Base-by-base conservation (phyloP, 1,140 invertebrate species). In the Idris sp. region DNA sequence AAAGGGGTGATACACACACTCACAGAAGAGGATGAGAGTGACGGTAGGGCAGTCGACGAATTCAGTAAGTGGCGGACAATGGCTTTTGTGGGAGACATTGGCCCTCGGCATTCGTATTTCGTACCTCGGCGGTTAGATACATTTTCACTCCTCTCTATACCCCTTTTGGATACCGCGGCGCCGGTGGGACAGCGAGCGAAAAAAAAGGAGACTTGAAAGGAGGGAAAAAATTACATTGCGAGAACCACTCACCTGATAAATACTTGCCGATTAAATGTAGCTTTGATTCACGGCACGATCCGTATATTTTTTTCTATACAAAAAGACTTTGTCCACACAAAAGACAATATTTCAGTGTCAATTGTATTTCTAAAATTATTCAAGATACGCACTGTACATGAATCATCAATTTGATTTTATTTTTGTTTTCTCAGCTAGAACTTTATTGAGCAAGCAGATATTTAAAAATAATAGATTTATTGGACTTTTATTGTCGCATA, bases 51-150 rank as follows among this genome's bases (percentile, higher is more conserved):
- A 65, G 74, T 80, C 81, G 81, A 79, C 81, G 84, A 85, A 86
- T 86, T 83, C 83, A 83, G 83, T 86, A 86, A 85, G 84, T 86
- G 84, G 84, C 82, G 83, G 81, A 86, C 84, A 86, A 86, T 86
- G 83, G 84, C 83, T 86, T 86, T 86, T 86, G 83, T 83, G 83
- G 83, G 84, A 83, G 80, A 80, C 80, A 80, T 81, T 80, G 80
- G 78, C 75, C 78, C 80, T 77, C 74, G 80, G 79, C 77, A 80
- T 81, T 83, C 81, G 77, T 79, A 78, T 82, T 82, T 79, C 76
- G 79, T 75, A 77, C 73, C 74, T 68, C 67, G 62, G 62, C 71
- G 74, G 69, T 76, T 74, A 77, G 79, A 80, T 81, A 80, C 80
- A 80, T 80, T 81, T 81, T 79, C 76, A 25, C 68, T 76, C 58